These are phyloP conservation scores for Nycticryphes semicollaris DNA, from an alignment of 2,113 vertebrate species.

Conservation along the genomic window DNA sequence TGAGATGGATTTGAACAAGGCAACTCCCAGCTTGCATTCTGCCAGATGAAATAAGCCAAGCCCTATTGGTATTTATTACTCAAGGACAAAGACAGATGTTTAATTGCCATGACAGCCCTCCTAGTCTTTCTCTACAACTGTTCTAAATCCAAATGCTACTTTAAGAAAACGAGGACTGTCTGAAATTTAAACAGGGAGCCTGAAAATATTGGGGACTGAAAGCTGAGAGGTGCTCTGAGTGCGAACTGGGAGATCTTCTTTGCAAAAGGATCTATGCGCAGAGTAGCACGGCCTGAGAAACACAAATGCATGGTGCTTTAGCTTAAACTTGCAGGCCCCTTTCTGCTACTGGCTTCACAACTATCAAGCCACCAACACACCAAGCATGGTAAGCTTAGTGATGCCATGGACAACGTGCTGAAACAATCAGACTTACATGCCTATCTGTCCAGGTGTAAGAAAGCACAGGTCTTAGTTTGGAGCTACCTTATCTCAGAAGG, in stretches of 20 bases:
- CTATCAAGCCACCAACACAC: background rate
- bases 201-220: background rate
- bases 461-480: background rate
- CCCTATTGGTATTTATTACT: background rate
- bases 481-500: background rate
- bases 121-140: background rate
- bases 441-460: background rate
- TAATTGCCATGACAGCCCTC: background rate
- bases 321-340: background rate
- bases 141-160: background rate
- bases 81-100: background rate
- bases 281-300: background rate
- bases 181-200: background rate
- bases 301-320: background rate
- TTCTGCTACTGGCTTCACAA: background rate
- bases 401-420: background rate
- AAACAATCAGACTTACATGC: background rate
- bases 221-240: background rate
- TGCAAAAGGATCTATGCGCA: background rate
- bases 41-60: background rate
- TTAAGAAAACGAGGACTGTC: background rate
- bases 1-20: background rate
- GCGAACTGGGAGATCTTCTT: background rate
- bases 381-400: background rate
- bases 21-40: background rate